Percentiles rank a stretch among this genome's conserved stretches.
Evolutionary conservation across 2,797 vertebrate species (phyloP).

Genomic region (Fratercula arctica): DNA sequence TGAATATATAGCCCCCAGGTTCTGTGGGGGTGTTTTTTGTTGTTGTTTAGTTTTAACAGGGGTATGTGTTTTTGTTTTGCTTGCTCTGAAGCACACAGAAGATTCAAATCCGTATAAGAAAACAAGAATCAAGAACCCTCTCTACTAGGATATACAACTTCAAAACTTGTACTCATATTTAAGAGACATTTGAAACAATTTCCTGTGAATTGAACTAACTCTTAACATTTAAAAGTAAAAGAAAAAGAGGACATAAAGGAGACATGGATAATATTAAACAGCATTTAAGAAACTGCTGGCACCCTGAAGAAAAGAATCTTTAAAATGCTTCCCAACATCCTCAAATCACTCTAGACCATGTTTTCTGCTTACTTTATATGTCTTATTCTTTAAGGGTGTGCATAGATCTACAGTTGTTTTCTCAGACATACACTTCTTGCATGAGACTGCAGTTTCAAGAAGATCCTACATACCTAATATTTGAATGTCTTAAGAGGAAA

Average conservation of each 20-base stretch:
- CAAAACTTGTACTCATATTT: neutral
- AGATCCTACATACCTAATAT: neutral
- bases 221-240: neutral
- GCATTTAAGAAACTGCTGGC: neutral
- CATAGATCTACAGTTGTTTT: neutral
- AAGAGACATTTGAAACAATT: neutral
- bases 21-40: neutral
- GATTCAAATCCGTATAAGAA: neutral
- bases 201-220: neutral
- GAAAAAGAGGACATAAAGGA: accelerated
- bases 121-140: neutral
- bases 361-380: neutral
- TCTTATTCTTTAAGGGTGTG: neutral
- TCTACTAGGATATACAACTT: neutral
- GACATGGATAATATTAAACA: neutral
- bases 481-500: neutral
- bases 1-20: neutral
- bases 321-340: neutral
- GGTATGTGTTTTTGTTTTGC: neutral
- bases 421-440: neutral
- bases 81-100: neutral
- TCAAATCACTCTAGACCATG: neutral
- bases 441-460: neutral
- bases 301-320: neutral
- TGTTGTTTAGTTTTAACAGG: neutral